A percentile compares a stretch with the other conserved stretches of the same genome.
Conservation (phyloP, 2,113 vertebrate species). For the Spheniscus mendiculus region DNA sequence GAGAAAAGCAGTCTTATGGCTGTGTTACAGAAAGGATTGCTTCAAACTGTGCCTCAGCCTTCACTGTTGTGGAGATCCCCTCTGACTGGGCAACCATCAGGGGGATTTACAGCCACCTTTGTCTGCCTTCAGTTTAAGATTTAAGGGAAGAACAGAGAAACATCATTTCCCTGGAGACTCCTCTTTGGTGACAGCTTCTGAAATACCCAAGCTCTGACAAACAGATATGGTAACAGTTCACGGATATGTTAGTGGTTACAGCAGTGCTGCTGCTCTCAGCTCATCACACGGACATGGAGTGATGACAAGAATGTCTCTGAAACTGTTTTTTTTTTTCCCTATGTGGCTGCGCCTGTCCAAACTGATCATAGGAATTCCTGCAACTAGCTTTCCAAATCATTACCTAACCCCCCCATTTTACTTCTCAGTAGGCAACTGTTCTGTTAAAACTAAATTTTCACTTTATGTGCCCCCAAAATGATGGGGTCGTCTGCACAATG, state of each 20-base stretch:
- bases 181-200: neutral
- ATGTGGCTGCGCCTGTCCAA: neutral
- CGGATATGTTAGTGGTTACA: neutral
- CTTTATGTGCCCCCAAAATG: neutral
- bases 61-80: neutral
- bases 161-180: neutral
- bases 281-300: neutral
- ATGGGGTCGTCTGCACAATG: rapidly evolving
- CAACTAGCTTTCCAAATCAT: neutral
- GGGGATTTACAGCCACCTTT: neutral
- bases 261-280: neutral
- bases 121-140: neutral
- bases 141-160: neutral
- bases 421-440: neutral
- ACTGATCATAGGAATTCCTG: neutral
- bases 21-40: neutral
- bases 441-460: neutral
- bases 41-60: neutral
- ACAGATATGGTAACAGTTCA: neutral
- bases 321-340: rapidly evolving
- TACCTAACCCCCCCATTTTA: neutral
- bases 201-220: neutral
- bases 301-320: neutral
- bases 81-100: neutral
- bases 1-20: neutral